phyloP scores from a whole-genome alignment of 2,797 vertebrate genomes.

The Bucorvus abyssinicus region DNA sequence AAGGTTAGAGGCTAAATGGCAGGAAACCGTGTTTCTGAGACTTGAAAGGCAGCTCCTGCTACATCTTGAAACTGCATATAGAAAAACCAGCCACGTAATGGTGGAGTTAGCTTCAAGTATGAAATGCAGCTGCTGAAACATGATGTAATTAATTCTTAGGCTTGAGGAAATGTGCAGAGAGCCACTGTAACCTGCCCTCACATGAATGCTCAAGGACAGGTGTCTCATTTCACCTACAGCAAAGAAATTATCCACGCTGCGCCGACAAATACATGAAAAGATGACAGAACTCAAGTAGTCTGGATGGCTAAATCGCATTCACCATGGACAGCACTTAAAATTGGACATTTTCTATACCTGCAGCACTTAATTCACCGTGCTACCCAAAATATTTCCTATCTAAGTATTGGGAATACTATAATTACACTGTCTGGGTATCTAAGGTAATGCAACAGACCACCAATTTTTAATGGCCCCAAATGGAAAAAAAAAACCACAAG shows the following conservation, averaged over 20 bases:
- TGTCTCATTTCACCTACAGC: conserved; percentile 36
- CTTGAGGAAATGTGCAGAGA: conserved; percentile 28
- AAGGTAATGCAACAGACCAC: neutral
- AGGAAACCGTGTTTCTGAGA: neutral
- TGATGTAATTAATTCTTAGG: conserved; percentile 37
- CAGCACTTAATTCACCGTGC: neutral
- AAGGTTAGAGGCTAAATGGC: neutral
- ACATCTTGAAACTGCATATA: neutral
- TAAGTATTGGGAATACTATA: neutral
- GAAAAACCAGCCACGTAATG: neutral
- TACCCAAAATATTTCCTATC: neutral
- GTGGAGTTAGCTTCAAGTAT: neutral
- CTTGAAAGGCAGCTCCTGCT: neutral
- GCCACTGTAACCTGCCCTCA: conserved; percentile 20
- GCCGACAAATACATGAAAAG: neutral
- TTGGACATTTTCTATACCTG: neutral
- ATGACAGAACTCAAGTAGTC: neutral
- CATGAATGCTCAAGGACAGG: neutral
- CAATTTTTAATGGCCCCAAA: neutral
- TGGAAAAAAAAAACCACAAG: neutral
- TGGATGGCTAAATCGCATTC: neutral
- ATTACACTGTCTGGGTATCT: neutral
- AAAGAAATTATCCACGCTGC: neutral
- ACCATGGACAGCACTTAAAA: neutral
- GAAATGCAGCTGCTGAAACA: conserved; percentile 15